phyloP scores from a whole-genome alignment of 2,888 invertebrate genomes.

The Lasioglossum vierecki region DNA sequence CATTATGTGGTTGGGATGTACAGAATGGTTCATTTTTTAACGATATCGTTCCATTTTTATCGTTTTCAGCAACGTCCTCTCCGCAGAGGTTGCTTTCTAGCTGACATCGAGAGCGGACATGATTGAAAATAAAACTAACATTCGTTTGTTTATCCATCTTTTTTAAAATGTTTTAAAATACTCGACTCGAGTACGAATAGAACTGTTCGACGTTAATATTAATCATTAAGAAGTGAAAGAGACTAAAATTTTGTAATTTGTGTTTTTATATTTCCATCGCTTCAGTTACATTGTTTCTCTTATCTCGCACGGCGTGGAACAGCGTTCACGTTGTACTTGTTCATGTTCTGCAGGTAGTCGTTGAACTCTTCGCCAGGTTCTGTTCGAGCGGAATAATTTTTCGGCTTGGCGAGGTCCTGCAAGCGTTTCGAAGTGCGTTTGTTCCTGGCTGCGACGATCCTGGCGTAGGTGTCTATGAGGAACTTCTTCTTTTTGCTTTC shows the following conservation, averaged over 20 bases:
- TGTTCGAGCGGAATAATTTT: slow-evolving; percentile 12
- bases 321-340: slow-evolving; percentile 15
- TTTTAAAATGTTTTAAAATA: background rate
- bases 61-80: background rate
- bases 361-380: slow-evolving; percentile 24
- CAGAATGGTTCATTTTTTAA: background rate
- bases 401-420: slow-evolving; percentile 67
- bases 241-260: background rate
- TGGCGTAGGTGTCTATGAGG: slow-evolving; percentile 68
- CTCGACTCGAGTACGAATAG: background rate
- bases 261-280: slow-evolving; percentile 19
- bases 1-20: background rate
- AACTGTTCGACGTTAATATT: background rate
- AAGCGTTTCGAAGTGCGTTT: slow-evolving; percentile 68
- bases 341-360: slow-evolving; percentile 46
- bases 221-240: background rate
- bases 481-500: slow-evolving; percentile 56
- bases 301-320: background rate
- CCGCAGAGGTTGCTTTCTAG: background rate
- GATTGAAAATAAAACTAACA: background rate
- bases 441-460: slow-evolving; percentile 66
- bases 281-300: background rate
- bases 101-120: background rate
- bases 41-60: background rate
- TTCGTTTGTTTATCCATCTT: slow-evolving; percentile 30